Evolutionary conservation across 2,797 vertebrate species (phyloP), one percentile per base, ranked within the genome.

Genomic region (Dicrostonyx torquatus): DNA sequence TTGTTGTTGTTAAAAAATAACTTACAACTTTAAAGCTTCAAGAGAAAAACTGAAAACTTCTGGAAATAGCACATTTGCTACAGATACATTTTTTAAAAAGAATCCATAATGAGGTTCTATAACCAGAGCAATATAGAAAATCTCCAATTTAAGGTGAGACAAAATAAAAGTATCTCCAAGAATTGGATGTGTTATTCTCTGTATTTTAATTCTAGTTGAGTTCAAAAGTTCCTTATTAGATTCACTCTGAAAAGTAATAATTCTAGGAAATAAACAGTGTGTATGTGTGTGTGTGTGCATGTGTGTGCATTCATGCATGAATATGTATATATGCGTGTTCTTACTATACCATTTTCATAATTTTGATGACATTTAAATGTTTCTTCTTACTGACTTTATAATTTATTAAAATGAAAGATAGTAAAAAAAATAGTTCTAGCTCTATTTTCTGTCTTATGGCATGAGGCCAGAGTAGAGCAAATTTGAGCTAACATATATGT

Each of bases 31-130:
- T 87, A 95, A 93, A 89, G 12, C 45, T 85, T 85, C n/a, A 76
- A 90, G 1, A 20, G 22, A 60, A 92, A 87, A 95, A 77, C 6
- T 55, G 87, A 94, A 93, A 40, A 20, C 9, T 86, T 85, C 60
- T 94, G 29, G 37, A 87, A 97, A 76, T 29, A 92, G 34, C 3
- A 78, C 37, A 75, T 87, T 96, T 78, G 89, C 50, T 89, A 68
- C 12, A 95, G 22, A 37, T 11, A 0, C 14, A 40, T 62, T 76
- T 92, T 45, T 68, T n/a, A 20, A 13, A 95, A 96, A 73, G 14
- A 95, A 92, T 93, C 34, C 50, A 73, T 86, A 93, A 75, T 95
- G 40, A 91, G 31, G 78, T 3, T 89, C 29, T 40, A 26, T 45
- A 90, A 84, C 20, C 8, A 90, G 20, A 88, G 91, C 84, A 87